phyloP scores from a whole-genome alignment of 2,888 invertebrate genomes.

The Stenurella melanura region DNA sequence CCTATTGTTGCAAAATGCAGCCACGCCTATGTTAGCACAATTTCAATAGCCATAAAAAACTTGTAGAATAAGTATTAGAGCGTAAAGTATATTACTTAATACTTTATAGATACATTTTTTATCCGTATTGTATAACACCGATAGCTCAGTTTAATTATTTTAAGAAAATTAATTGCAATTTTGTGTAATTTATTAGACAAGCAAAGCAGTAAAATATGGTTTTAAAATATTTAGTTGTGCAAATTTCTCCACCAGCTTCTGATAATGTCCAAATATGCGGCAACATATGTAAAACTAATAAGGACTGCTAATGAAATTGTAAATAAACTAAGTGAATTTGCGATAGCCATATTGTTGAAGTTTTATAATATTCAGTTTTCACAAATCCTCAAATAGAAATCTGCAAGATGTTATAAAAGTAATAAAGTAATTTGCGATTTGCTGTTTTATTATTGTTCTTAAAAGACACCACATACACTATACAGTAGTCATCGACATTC shows the following conservation, averaged over 20 bases:
- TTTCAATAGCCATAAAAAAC: conserved; percentile 26
- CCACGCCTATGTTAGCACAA: conserved; percentile 8
- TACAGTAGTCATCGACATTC: too few relatives aligned
- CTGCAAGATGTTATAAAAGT: neutral
- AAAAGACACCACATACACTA: too few relatives aligned
- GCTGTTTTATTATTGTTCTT: too few relatives aligned
- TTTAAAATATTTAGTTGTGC: neutral
- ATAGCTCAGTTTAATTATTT: conserved; percentile 16
- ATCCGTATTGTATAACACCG: conserved; percentile 16
- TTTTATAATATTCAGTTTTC: neutral
- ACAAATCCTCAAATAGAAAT: neutral
- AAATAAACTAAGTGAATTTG: neutral
- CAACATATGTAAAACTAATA: neutral
- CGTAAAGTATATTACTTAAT: conserved; percentile 25
- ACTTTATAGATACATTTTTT: conserved; percentile 27
- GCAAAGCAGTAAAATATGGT: neutral
- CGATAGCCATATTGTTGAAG: neutral
- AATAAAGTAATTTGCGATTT: too few relatives aligned
- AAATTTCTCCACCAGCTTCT: neutral
- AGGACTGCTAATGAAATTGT: neutral
- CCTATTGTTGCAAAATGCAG: conserved; percentile 5
- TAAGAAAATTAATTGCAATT: conserved; percentile 18
- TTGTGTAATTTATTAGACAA: conserved; percentile 7
- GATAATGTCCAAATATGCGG: neutral
- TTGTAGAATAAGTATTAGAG: conserved; percentile 25